Percentiles rank a stretch among this genome's conserved stretches.
Evolutionary conservation across 2,888 invertebrate genomes (phyloP).

Genomic region (Eupithecia subumbrata): DNA sequence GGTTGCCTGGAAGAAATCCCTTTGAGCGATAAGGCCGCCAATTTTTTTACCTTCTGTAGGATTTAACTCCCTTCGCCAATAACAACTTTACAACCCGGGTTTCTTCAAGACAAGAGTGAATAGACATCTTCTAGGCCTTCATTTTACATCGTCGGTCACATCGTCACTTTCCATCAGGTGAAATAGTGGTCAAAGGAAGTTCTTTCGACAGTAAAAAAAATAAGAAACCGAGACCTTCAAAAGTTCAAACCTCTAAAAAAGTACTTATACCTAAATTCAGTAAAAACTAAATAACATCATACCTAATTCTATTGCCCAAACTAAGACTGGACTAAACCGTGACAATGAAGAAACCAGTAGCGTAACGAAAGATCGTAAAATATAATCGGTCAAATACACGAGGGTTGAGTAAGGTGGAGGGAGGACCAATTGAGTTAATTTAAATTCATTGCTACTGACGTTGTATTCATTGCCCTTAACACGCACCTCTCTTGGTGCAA

Average conservation of each 20-base stretch:
- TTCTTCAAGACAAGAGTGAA: too few relatives aligned
- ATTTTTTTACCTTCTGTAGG: too few relatives aligned
- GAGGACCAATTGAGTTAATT: constrained; percentile 76
- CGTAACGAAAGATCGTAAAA: constrained; percentile 29
- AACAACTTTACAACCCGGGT: too few relatives aligned
- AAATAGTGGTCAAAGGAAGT: too few relatives aligned
- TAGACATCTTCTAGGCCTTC: too few relatives aligned
- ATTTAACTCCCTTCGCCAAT: too few relatives aligned
- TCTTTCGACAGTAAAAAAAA: not conserved
- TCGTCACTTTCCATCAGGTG: too few relatives aligned
- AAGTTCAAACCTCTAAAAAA: not conserved
- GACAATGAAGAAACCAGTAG: not conserved
- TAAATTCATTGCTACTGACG: constrained; percentile 69
- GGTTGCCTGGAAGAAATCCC: too few relatives aligned
- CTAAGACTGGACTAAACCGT: not conserved
- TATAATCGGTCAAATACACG: constrained; percentile 58
- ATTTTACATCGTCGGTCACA: too few relatives aligned
- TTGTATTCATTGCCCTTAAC: constrained; percentile 49
- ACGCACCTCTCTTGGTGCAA: constrained; percentile 34
- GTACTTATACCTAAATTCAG: not conserved
- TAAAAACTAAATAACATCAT: not conserved
- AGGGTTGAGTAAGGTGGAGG: constrained; percentile 77
- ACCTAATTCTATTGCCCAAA: not conserved
- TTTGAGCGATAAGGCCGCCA: too few relatives aligned
- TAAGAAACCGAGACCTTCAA: not conserved